These are phyloP conservation scores for Pristionchus japonicus DNA, from an alignment of 2,888 invertebrate species.

Conservation along the genomic window DNA sequence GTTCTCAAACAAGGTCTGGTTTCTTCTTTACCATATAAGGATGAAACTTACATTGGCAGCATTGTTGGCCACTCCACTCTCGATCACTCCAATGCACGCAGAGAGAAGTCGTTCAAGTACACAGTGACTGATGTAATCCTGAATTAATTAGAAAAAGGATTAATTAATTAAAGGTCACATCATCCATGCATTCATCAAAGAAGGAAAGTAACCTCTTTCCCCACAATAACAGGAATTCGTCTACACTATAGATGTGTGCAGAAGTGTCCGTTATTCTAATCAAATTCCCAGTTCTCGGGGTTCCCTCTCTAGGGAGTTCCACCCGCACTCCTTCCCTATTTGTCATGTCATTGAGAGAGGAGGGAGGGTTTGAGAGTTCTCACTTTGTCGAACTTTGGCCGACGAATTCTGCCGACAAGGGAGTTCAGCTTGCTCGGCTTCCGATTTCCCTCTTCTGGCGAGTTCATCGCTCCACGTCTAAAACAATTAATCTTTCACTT, in stretches of 20 bases:
- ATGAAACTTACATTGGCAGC: constrained; percentile 26
- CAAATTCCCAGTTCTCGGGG: neutral
- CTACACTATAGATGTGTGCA: neutral
- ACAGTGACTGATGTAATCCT: constrained; percentile 43
- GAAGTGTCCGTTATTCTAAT: neutral
- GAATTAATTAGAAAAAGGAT: too few relatives aligned
- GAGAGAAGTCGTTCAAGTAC: constrained; percentile 21
- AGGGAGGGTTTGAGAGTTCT: neutral
- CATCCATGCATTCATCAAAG: too few relatives aligned
- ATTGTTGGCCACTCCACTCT: constrained; percentile 36
- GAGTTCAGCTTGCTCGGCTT: constrained; percentile 39
- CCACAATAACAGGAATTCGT: neutral
- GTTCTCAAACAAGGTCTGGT: neutral
- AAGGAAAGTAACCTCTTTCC: neutral
- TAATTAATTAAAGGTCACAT: too few relatives aligned
- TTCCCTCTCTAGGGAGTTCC: neutral
- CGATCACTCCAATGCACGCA: constrained; percentile 34
- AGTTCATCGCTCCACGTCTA: constrained; percentile 7
- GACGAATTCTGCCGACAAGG: constrained; percentile 1
- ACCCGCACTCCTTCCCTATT: neutral
- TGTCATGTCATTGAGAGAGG: neutral
- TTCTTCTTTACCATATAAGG: too few relatives aligned
- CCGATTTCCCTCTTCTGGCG: neutral
- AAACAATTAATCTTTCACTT: neutral
- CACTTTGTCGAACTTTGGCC: constrained; percentile 21